phyloP scores from a whole-genome alignment of 1,140 invertebrate genomes.

The Heliothis virescens region DNA sequence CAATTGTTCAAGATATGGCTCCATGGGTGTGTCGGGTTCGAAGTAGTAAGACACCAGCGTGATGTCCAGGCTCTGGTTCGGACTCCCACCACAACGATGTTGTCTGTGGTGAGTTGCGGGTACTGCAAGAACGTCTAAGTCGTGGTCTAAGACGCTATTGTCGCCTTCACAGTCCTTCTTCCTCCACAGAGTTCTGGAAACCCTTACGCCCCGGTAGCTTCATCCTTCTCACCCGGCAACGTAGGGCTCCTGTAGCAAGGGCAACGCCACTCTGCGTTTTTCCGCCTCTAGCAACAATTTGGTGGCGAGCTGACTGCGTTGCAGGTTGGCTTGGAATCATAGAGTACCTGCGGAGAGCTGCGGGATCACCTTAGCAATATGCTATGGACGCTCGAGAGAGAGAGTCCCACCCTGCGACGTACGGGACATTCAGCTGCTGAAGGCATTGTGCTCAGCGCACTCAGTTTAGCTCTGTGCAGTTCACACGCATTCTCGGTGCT shows the following conservation, averaged over 20 bases:
- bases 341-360: background rate
- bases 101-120: slow-evolving; percentile 46
- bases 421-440: slow-evolving; percentile 37
- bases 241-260: slow-evolving; percentile 40
- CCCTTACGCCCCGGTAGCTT: slow-evolving; percentile 20
- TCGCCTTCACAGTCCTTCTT: slow-evolving; percentile 39
- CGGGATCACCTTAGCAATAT: slow-evolving; percentile 34
- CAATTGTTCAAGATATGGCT: slow-evolving; percentile 45
- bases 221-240: background rate
- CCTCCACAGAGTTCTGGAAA: slow-evolving; percentile 23
- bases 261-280: background rate
- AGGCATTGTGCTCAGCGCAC: slow-evolving; percentile 28
- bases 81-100: slow-evolving; percentile 48
- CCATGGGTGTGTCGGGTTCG: slow-evolving; percentile 36
- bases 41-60: slow-evolving; percentile 43
- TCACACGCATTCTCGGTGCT: background rate
- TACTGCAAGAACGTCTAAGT: slow-evolving; percentile 21
- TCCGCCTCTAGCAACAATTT: slow-evolving; percentile 38
- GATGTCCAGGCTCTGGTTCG: slow-evolving; percentile 30
- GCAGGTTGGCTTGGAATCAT: slow-evolving; percentile 49
- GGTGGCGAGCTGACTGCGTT: slow-evolving; percentile 47
- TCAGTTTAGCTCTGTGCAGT: slow-evolving; percentile 37
- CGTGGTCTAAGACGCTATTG: slow-evolving; percentile 42
- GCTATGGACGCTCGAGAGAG: slow-evolving; percentile 9
- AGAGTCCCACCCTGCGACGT: slow-evolving; percentile 30